Conservation (phyloP, 2,888 invertebrate species). For the Parascotia fuliginaria region DNA sequence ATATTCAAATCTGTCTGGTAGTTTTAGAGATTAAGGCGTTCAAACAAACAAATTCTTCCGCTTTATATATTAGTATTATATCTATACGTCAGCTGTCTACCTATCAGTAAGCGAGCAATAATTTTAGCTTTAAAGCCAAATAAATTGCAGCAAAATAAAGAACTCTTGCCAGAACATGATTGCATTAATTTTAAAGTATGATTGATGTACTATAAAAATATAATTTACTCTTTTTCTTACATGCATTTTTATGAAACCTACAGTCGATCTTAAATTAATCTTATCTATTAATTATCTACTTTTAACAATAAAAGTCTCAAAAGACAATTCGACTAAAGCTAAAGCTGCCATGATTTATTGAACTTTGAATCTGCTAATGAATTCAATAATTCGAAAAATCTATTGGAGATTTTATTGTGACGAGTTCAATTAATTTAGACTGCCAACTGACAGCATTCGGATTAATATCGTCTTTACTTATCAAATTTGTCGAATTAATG, state of each 20-base stretch:
- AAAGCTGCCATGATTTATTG: conserved; percentile 12
- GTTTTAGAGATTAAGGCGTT: too few relatives aligned
- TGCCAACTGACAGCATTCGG: conserved; percentile 8
- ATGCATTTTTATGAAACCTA: background rate
- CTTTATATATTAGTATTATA: too few relatives aligned
- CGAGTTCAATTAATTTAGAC: conserved; percentile 23
- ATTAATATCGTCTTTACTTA: conserved; percentile 8
- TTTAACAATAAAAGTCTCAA: background rate
- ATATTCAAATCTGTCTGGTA: too few relatives aligned
- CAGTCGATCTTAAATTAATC: background rate
- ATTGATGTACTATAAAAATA: too few relatives aligned
- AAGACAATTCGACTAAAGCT: background rate
- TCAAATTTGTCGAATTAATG: conserved; percentile 4
- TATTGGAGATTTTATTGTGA: conserved; percentile 13
- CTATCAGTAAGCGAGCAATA: too few relatives aligned
- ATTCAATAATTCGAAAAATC: conserved; percentile 26
- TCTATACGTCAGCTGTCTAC: too few relatives aligned
- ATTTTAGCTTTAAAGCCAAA: too few relatives aligned
- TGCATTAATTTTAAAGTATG: background rate
- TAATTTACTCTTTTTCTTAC: too few relatives aligned
- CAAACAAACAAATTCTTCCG: too few relatives aligned
- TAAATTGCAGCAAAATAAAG: too few relatives aligned
- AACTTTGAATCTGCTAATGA: conserved; percentile 13
- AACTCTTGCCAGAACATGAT: too few relatives aligned
- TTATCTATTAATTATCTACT: background rate